Evolutionary conservation across 2,888 invertebrate genomes (phyloP), one percentile per base, ranked within the genome.

Genomic region (Podotricha telesiphe): DNA sequence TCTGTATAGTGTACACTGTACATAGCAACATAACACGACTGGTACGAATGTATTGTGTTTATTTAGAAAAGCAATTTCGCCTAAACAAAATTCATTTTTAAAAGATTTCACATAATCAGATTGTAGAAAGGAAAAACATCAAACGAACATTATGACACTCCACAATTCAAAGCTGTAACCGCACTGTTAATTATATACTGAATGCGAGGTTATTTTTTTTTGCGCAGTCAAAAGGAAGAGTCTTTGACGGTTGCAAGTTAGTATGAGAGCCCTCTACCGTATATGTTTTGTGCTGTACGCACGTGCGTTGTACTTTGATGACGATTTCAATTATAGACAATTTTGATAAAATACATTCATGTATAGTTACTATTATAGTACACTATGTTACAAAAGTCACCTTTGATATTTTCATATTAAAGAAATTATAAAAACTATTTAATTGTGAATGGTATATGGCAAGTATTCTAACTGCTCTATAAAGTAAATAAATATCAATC

Each of bases 201-300:
- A 71, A 76, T 74, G 75, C 74, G 77, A 73, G 77, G 76, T 81
- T 82, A 83, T 84, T 79, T 80, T 84, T 81, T 83, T 84, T 78
- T 79, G 84, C 80, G 82, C 83, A 85, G 83, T 91, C 86, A 91
- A 91, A 88, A 89, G 90, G 91, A 91, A 88, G 89, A 89, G 86
- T 80, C 90, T 91, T 91, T 91, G 90, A 89, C 82, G 84, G 83
- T 81, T 82, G 80, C 82, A 80, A 86, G 79, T 85, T 83, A 83
- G 80, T 78, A 69, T 58, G 73, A 91, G 87, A 70, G 85, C 81
- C 73, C 88, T 88, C 75, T 13, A 74, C 71, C 78, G 81, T 82
- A 82, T 81, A 81, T 83, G 85, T 85, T 85, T 85, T 85, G 77
- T 77, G 72, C 66, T 28, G 45, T 11, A 66, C 66, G 65, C 68